Percentiles rank a stretch among this genome's conserved stretches.
Evolutionary conservation across 2,888 invertebrate species (phyloP).

Genomic region (Allolobophora icterica): DNA sequence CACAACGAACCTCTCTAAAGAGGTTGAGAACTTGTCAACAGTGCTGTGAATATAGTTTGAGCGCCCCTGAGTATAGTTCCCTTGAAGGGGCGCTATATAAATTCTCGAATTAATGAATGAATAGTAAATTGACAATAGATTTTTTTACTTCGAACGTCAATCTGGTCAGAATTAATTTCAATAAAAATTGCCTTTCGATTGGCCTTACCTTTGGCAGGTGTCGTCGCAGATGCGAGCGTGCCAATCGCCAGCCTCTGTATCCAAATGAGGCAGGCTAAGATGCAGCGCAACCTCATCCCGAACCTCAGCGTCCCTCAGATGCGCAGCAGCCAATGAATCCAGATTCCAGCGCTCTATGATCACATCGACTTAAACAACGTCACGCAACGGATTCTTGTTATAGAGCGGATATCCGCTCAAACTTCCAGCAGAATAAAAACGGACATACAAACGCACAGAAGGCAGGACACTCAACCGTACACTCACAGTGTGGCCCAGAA

Average conservation of each 20-base stretch:
- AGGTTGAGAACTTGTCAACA: no score
- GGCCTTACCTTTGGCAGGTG: background rate
- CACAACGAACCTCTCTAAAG: no score
- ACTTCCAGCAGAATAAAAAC: background rate
- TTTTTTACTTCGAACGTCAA: no score
- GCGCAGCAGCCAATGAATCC: background rate
- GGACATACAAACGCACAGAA: no score
- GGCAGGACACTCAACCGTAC: background rate
- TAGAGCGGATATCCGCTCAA: background rate
- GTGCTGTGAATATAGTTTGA: no score
- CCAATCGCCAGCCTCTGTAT: constrained; percentile 17
- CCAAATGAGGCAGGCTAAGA: background rate
- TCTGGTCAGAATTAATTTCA: no score
- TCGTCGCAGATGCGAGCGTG: background rate
- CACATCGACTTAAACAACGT: background rate
- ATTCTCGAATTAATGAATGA: no score
- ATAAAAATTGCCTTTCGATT: no score
- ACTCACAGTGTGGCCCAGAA: background rate
- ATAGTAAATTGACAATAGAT: no score
- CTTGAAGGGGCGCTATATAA: no score
- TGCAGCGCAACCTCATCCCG: background rate
- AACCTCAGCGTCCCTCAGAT: background rate
- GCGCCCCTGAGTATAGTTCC: no score
- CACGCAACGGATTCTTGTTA: background rate
- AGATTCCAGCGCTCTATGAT: background rate